These are phyloP conservation scores for Sphaerophoria rueppellii DNA, from an alignment of 2,888 invertebrate genomes.

Conservation along the genomic window DNA sequence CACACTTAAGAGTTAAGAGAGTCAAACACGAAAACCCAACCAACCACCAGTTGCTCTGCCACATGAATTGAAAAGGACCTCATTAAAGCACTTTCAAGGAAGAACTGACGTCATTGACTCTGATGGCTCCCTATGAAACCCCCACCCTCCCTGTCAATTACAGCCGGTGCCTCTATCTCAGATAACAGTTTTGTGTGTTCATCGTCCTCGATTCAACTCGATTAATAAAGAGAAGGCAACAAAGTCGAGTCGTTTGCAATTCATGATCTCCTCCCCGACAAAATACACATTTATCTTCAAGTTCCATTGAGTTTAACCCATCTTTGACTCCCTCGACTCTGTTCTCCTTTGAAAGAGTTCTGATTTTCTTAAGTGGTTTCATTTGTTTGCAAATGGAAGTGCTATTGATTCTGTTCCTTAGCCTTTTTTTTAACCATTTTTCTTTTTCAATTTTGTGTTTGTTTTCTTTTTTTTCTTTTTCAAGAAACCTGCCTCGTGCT, in stretches of 20 bases:
- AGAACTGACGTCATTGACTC: constrained; percentile 54
- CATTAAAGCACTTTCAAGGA: constrained; percentile 40
- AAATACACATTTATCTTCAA: constrained; percentile 28
- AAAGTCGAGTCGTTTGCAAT: constrained; percentile 59
- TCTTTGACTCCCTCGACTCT: background rate
- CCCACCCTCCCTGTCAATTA: background rate
- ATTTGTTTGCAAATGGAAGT: constrained; percentile 64
- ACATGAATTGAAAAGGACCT: constrained; percentile 32
- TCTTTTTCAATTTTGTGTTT: constrained; percentile 21
- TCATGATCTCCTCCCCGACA: constrained; percentile 46
- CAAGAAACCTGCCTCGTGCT: constrained; percentile 94
- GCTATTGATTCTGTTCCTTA: constrained; percentile 60
- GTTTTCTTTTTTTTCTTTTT: constrained; percentile 5
- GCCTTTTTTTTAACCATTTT: constrained; percentile 21
- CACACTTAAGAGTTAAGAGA: background rate
- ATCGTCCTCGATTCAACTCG: constrained; percentile 49
- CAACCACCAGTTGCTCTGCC: constrained; percentile 66
- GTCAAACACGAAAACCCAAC: constrained; percentile 27
- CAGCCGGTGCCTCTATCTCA: constrained; percentile 19
- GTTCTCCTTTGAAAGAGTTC: constrained; percentile 22
- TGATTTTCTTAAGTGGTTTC: constrained; percentile 73
- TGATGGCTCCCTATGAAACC: background rate
- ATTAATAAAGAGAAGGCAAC: constrained; percentile 38
- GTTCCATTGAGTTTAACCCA: constrained; percentile 6
- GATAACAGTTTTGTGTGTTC: constrained; percentile 60